A percentile compares a stretch with the other conserved stretches of the same genome.
phyloP scores from a whole-genome alignment of 2,113 vertebrate species.

The Oryzias celebensis region DNA sequence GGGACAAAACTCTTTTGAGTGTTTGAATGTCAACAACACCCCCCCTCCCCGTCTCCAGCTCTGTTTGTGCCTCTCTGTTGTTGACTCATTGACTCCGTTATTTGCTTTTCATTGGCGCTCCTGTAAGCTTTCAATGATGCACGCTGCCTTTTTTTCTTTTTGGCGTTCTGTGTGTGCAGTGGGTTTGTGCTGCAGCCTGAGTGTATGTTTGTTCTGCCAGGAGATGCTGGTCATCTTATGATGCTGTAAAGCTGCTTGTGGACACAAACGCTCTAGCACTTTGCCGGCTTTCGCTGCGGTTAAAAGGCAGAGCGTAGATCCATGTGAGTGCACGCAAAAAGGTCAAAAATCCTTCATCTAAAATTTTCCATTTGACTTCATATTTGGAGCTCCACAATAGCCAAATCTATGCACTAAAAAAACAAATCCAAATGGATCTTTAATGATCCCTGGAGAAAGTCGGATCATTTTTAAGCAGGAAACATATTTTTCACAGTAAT shows the following conservation, averaged over 20 bases:
- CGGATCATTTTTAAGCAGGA: neutral
- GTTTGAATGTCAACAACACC: constrained; percentile 59
- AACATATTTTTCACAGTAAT: neutral
- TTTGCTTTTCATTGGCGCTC: constrained; percentile 2
- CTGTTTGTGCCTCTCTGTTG: constrained; percentile 1
- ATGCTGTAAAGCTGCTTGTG: neutral
- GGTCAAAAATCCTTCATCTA: constrained; percentile 11
- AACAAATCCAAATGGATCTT: constrained; percentile 1
- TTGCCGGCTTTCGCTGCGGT: constrained; percentile 6
- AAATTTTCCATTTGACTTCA: constrained; percentile 3
- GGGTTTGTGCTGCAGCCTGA: constrained; percentile 7
- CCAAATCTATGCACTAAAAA: constrained; percentile 2
- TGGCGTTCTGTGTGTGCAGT: constrained; percentile 1
- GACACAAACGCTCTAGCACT: too few relatives aligned
- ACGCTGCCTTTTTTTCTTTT: constrained; percentile 13
- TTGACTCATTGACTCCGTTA: neutral
- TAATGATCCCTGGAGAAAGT: constrained; percentile 24
- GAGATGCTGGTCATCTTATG: constrained; percentile 23
- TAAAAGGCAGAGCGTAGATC: too few relatives aligned
- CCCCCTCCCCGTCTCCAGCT: constrained; percentile 16
- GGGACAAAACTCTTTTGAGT: constrained; percentile 49
- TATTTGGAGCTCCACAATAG: neutral
- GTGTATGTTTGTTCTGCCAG: constrained; percentile 2
- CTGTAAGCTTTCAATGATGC: constrained; percentile 9
- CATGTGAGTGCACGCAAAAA: neutral